Conservation (phyloP, 2,888 invertebrate species). For the Drosophila siamana region DNA sequence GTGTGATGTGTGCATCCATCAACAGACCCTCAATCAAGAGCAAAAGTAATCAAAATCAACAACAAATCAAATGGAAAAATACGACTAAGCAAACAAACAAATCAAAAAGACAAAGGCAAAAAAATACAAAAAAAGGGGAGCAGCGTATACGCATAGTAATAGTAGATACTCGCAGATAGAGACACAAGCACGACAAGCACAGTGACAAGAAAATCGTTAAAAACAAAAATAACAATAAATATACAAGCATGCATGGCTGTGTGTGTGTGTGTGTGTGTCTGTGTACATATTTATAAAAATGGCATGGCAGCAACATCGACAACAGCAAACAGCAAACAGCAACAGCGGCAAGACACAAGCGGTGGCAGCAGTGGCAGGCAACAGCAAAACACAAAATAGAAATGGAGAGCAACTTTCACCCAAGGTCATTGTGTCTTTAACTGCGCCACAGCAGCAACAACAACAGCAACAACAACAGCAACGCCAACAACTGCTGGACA, state of each 20-base stretch:
- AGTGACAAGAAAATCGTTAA: slow-evolving; percentile 60
- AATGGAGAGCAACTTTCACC: slow-evolving; percentile 81
- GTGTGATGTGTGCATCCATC: slow-evolving; percentile 53
- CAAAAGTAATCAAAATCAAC: slow-evolving; percentile 71
- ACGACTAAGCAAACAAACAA: slow-evolving; percentile 58
- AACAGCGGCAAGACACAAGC: background rate
- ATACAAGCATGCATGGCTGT: slow-evolving; percentile 2
- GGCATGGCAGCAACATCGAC: slow-evolving; percentile 53
- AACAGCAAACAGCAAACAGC: slow-evolving; percentile 3
- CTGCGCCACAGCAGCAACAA: slow-evolving; percentile 59
- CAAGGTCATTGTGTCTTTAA: slow-evolving; percentile 79
- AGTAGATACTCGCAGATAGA: slow-evolving; percentile 11
- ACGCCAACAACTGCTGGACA: slow-evolving; percentile 59
- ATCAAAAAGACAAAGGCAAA: slow-evolving; percentile 55
- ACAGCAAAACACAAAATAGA: slow-evolving; percentile 69
- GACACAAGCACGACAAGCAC: slow-evolving; percentile 4
- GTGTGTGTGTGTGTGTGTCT: slow-evolving; percentile 8
- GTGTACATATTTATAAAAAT: slow-evolving; percentile 50
- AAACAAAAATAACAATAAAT: slow-evolving; percentile 64
- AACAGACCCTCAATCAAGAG: slow-evolving; percentile 70
- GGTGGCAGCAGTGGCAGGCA: slow-evolving; percentile 1
- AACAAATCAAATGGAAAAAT: slow-evolving; percentile 48
- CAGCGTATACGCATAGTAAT: slow-evolving; percentile 43
- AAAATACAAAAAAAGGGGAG: slow-evolving; percentile 44
- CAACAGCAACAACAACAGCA: slow-evolving; percentile 32